A percentile compares a stretch with the other conserved stretches of the same genome.
phyloP scores from a whole-genome alignment of 2,797 vertebrate species.

The Paramormyrops hopkinsi region DNA sequence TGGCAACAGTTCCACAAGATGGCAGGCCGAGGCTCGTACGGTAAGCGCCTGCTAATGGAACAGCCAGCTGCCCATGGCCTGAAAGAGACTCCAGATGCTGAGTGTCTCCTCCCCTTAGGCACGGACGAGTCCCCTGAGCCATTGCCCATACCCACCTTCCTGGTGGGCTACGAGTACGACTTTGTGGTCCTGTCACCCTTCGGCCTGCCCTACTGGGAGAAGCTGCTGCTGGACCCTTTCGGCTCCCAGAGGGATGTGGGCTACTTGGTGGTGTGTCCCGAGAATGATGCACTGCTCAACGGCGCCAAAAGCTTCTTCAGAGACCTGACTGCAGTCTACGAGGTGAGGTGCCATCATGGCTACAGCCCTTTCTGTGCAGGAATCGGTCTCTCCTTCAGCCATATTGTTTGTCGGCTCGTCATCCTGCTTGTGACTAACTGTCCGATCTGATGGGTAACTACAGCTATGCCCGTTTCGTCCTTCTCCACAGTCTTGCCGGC shows the following conservation, averaged over 20 bases:
- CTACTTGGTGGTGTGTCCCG: slow-evolving; percentile 95
- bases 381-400: background rate
- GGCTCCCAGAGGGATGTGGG: slow-evolving; percentile 92
- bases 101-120: slow-evolving; percentile 59
- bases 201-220: slow-evolving; percentile 95
- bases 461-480: background rate
- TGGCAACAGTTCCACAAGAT: slow-evolving; percentile 99
- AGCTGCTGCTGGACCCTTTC: slow-evolving; percentile 92
- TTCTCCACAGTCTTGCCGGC: slow-evolving; percentile 77
- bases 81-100: background rate
- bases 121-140: slow-evolving; percentile 98
- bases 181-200: slow-evolving; percentile 98
- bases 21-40: slow-evolving; percentile 96
- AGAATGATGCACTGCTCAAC: slow-evolving; percentile 90
- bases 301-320: slow-evolving; percentile 93
- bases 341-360: slow-evolving; percentile 60
- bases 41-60: slow-evolving; percentile 54
- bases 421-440: background rate
- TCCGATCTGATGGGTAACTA: background rate
- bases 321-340: slow-evolving; percentile 93
- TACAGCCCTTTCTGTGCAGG: background rate
- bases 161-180: slow-evolving; percentile 95
- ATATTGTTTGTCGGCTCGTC: background rate
- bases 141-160: slow-evolving; percentile 94
- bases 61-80: slow-evolving; percentile 15